These are phyloP conservation scores for Alosa alosa DNA, from an alignment of 2,113 vertebrate species.

Conservation along the genomic window DNA sequence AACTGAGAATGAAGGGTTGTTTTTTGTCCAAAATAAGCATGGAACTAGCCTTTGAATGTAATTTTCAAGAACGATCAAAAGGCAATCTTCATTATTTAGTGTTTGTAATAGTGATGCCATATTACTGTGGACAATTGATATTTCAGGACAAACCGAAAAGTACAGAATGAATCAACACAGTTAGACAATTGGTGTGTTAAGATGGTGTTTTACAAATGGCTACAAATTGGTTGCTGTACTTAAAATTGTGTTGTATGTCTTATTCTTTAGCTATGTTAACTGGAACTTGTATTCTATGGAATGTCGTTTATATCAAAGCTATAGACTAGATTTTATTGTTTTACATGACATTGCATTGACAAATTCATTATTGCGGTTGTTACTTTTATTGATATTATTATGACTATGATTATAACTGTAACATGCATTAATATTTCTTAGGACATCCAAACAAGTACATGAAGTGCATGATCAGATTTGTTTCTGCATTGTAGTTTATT, in stretches of 20 bases:
- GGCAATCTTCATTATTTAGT: slow-evolving; percentile 5
- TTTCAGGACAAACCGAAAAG: not conserved
- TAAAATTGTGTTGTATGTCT: slow-evolving; percentile 13
- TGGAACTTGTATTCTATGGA: slow-evolving; percentile 18
- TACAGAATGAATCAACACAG: not conserved
- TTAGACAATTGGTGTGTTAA: not conserved
- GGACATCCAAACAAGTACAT: not conserved
- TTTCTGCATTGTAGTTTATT: slow-evolving; percentile 11
- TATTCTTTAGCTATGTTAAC: slow-evolving; percentile 21
- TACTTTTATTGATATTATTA: slow-evolving; percentile 11
- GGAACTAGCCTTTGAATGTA: slow-evolving; percentile 18
- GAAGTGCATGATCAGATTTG: slow-evolving; percentile 10
- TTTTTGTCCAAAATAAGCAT: not conserved
- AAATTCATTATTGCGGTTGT: not conserved
- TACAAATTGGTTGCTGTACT: slow-evolving; percentile 7
- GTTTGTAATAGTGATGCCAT: not conserved
- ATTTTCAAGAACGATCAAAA: slow-evolving; percentile 12
- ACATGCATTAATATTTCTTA: slow-evolving; percentile 21
- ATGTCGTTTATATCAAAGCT: slow-evolving; percentile 21
- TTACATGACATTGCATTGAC: slow-evolving; percentile 16
- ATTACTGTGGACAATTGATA: slow-evolving; percentile 3
- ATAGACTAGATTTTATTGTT: slow-evolving; percentile 19
- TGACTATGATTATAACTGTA: slow-evolving; percentile 11
- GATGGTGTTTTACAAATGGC: slow-evolving; percentile 5
- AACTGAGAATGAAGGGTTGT: not conserved